Conservation (phyloP, 2,797 vertebrate genomes). For the Hydrophis major region DNA sequence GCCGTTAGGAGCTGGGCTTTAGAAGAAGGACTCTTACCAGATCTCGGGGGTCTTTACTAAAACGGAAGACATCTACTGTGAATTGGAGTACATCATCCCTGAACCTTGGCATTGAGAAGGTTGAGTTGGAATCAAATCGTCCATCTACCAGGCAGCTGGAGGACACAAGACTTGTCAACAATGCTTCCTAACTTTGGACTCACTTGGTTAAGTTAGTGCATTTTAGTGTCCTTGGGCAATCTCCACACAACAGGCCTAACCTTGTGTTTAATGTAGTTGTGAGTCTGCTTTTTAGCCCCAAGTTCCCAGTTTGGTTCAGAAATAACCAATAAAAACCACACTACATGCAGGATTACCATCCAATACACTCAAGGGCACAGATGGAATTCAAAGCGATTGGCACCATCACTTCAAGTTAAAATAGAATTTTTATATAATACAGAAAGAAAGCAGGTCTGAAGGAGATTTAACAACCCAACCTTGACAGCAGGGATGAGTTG, state of each 20-base stretch:
- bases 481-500: background rate
- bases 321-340: background rate
- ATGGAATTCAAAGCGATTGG: background rate
- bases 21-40: slow-evolving; percentile 26
- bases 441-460: background rate
- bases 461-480: background rate
- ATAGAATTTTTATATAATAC: background rate
- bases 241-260: background rate
- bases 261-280: background rate
- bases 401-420: background rate
- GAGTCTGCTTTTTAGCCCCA: background rate
- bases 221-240: background rate
- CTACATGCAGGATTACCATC: background rate
- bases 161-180: background rate
- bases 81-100: slow-evolving; percentile 42
- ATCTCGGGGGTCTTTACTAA: slow-evolving; percentile 31
- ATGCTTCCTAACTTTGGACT: background rate
- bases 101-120: slow-evolving; percentile 31
- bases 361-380: background rate
- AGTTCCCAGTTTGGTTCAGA: background rate
- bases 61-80: slow-evolving; percentile 38
- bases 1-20: background rate
- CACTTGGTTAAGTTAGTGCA: background rate
- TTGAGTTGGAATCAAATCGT: slow-evolving; percentile 37
- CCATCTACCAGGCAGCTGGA: slow-evolving; percentile 54